Evolutionary conservation across 2,113 vertebrate species (phyloP).

Genomic region (Catagonus wagneri): DNA sequence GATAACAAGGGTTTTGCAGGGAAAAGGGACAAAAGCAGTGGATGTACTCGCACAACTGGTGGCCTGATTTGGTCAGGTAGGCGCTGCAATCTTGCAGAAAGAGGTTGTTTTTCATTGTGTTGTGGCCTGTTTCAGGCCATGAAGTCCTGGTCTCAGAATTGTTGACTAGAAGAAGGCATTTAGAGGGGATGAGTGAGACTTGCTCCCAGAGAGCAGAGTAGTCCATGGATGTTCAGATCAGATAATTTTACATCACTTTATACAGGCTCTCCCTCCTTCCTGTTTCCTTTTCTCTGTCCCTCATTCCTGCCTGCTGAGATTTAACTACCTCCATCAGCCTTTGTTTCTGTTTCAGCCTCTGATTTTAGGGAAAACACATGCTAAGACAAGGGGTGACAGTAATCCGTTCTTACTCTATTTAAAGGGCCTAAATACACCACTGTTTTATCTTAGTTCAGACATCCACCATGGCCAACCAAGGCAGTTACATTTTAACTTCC

Average conservation of each 20-base stretch:
- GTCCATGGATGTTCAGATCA: background rate
- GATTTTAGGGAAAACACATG: conserved; percentile 4
- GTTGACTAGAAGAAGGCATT: conserved; percentile 41
- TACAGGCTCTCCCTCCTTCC: background rate
- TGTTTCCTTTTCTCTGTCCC: background rate
- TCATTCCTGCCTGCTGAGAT: background rate
- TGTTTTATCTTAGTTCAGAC: background rate
- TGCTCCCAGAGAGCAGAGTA: background rate
- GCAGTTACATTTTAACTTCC: background rate
- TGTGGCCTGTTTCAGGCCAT: background rate
- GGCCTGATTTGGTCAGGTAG: background rate
- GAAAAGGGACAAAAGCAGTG: background rate
- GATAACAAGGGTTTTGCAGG: background rate
- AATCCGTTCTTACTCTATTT: conserved; percentile 21
- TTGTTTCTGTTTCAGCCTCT: conserved; percentile 24
- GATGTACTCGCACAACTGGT: background rate
- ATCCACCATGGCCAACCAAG: background rate
- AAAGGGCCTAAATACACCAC: background rate
- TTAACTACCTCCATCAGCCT: background rate
- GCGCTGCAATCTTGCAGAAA: background rate
- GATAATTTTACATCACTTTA: background rate
- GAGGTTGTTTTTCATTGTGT: background rate
- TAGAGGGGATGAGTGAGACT: background rate
- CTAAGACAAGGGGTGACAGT: background rate
- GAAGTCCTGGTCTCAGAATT: background rate